Conservation (phyloP, 2,113 vertebrate species). For the Microcebus griseorufus region DNA sequence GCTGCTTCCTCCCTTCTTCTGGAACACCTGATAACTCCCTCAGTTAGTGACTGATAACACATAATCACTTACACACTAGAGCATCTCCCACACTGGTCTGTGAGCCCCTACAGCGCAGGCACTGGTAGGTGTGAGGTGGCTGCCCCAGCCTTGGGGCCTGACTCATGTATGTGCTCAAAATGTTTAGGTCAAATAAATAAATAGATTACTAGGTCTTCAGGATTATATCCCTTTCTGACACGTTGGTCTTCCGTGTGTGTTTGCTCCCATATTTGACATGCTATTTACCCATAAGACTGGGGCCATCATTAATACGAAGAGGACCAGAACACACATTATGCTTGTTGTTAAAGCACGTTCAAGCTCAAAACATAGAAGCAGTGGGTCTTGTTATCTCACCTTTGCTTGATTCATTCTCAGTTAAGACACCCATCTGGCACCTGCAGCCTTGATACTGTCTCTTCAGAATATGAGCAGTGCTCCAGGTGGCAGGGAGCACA, state of each 20-base stretch:
- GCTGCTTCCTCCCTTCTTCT: background rate
- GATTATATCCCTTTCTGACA: background rate
- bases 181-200: background rate
- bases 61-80: background rate
- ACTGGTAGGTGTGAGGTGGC: background rate
- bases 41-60: background rate
- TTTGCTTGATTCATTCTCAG: background rate
- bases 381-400: background rate
- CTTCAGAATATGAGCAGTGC: background rate
- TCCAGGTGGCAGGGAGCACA: background rate
- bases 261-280: background rate
- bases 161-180: background rate
- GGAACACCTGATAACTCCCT: background rate
- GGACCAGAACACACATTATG: background rate
- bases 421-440: background rate
- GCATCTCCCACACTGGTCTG: background rate
- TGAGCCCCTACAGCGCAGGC: background rate
- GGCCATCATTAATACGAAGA: background rate
- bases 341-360: conserved; percentile 5
- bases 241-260: background rate
- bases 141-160: background rate
- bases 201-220: background rate
- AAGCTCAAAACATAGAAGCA: background rate
- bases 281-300: background rate
- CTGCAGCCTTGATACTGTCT: background rate